Evolutionary conservation across 2,113 vertebrate genomes (phyloP), one percentile per base, ranked within the genome.

Genomic region (Pagrus major): DNA sequence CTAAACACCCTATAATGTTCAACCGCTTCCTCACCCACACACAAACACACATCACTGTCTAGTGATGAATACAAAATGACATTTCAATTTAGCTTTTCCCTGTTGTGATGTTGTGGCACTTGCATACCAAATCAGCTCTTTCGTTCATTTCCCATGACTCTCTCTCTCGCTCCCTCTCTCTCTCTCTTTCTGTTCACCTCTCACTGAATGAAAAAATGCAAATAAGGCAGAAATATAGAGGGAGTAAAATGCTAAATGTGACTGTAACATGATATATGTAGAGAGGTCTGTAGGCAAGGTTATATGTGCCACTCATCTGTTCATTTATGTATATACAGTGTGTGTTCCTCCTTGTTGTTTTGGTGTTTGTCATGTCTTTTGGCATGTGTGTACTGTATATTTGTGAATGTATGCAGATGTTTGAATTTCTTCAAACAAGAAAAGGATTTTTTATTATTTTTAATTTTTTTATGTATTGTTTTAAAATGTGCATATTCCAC

Each of bases 41-140:
- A 44, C 23, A 41, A 49, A 47, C n/a, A 10, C 39, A 0, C 44
- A 1, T 64, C 35, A 51, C 67, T 33, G 47, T 61, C 66, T 71
- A 79, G 60, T 78, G 81, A 76, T 75, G 65, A 86, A 88, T 87
- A 55, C 76, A 79, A 85, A 83, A 90, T 90, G 70, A 79, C 86
- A 85, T 87, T 87, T 88, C 84, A 87, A 85, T 87, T 90, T 64
- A 67, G 70, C 69, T 77, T 70, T 78, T 88, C 79, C 84, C 85
- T 59, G 80, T 90, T 83, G 79, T 81, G 66, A 56, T 83, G 78
- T 37, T 68, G 29, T 71, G 69, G 49, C 31, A 39, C 78, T 80
- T 63, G 75, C 81, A 86, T 84, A 67, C 78, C 31, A 81, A 87
- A 77, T 88, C 70, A 44, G 60, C 79, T 63, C 59, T 74, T 77